A percentile compares a stretch with the other conserved stretches of the same genome.
Evolutionary conservation across 2,113 vertebrate genomes (phyloP).

Genomic region (Monopterus albus): DNA sequence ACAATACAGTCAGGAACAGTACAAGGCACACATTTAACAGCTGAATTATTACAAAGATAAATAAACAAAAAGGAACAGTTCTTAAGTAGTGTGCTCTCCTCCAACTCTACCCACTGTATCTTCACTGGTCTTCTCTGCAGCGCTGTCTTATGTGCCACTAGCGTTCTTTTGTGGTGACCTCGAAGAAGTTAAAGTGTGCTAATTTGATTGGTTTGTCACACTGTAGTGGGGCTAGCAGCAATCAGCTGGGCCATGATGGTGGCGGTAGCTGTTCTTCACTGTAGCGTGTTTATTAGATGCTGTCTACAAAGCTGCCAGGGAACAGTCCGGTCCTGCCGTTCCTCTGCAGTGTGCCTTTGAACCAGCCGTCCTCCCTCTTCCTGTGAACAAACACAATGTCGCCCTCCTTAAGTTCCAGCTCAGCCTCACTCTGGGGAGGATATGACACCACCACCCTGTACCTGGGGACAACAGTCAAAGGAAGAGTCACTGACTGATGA

Average conservation of each 20-base stretch:
- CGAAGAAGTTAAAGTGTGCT: conserved; percentile 7
- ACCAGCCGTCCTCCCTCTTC: conserved; percentile 98
- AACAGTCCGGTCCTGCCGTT: conserved; percentile 98
- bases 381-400: conserved; percentile 98
- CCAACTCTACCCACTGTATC: conserved; percentile 60
- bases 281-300: conserved; percentile 82
- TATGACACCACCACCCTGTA: conserved; percentile 97
- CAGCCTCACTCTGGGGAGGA: conserved; percentile 97
- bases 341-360: conserved; percentile 97
- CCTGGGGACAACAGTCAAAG: conserved; percentile 78
- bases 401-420: conserved; percentile 99
- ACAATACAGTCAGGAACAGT: conserved; percentile 89
- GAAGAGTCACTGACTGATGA: conserved; percentile 21
- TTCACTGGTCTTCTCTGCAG: conserved; percentile 39
- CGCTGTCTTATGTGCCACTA: conserved; percentile 16
- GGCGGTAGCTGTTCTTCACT: neutral
- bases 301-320: conserved; percentile 98
- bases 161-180: neutral
- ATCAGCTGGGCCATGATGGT: conserved; percentile 10
- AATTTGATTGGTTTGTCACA: conserved; percentile 11
- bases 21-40: conserved; percentile 91
- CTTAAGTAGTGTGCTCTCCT: conserved; percentile 65
- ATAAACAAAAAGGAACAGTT: conserved; percentile 61
- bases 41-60: conserved; percentile 78
- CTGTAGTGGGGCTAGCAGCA: conserved; percentile 2